Evolutionary conservation across 2,888 invertebrate genomes (phyloP).

Genomic region (Eulithis prunata): DNA sequence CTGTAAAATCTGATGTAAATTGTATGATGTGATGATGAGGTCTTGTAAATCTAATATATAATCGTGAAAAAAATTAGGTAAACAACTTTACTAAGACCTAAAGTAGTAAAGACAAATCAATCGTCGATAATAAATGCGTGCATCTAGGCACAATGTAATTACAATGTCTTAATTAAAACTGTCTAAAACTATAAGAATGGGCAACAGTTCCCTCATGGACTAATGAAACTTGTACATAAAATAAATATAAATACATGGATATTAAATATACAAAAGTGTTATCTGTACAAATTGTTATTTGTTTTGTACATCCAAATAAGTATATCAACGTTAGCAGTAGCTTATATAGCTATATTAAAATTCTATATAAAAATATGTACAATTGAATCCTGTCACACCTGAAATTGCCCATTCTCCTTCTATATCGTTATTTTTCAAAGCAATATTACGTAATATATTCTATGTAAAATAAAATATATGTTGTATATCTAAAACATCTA

Average conservation of each 20-base stretch:
- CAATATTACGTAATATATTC: conserved; percentile 42
- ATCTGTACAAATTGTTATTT: conserved; percentile 12
- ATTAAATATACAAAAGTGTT: conserved; percentile 14
- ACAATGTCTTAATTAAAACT: conserved; percentile 16
- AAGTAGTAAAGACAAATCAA: conserved; percentile 8
- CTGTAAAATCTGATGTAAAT: conserved; percentile 46
- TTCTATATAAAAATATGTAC: conserved; percentile 22
- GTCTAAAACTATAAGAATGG: conserved; percentile 28
- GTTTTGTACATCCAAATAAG: conserved; percentile 25
- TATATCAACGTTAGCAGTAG: conserved; percentile 21
- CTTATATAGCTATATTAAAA: conserved; percentile 8
- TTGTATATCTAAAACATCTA: conserved; percentile 44
- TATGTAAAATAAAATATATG: conserved; percentile 44
- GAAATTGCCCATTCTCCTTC: conserved; percentile 37
- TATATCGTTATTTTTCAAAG: conserved; percentile 37
- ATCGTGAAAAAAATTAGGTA: not conserved
- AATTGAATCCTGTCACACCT: conserved; percentile 24
- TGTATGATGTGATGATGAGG: conserved; percentile 10
- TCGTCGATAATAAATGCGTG: not conserved
- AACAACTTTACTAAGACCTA: conserved; percentile 2
- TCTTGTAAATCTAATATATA: conserved; percentile 1
- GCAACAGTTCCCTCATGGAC: conserved; percentile 21
- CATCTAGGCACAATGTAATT: not conserved
- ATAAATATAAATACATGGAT: conserved; percentile 3
- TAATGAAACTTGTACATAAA: conserved; percentile 23